Evolutionary conservation across 2,113 vertebrate genomes (phyloP).

Genomic region (Caracal caracal): DNA sequence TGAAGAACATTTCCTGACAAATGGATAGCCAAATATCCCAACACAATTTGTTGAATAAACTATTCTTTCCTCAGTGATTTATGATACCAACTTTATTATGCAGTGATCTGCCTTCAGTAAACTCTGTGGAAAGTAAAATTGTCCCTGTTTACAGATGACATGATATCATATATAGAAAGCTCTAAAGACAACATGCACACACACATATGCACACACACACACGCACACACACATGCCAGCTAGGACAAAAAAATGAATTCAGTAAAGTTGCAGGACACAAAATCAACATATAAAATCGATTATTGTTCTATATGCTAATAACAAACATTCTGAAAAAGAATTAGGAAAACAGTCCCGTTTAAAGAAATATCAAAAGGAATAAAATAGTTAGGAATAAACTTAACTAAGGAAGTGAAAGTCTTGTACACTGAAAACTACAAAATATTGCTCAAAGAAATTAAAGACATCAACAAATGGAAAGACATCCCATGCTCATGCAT

Average conservation of each 20-base stretch:
- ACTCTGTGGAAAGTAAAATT: background rate
- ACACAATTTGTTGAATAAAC: conserved; percentile 65
- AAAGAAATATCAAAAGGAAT: background rate
- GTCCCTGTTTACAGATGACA: background rate
- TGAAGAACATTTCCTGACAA: conserved; percentile 8
- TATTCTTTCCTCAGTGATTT: conserved; percentile 57
- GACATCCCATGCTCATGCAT: background rate
- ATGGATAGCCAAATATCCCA: conserved; percentile 58
- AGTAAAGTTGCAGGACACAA: background rate
- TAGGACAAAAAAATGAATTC: background rate
- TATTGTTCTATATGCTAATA: background rate
- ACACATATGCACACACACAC: background rate
- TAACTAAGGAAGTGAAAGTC: background rate
- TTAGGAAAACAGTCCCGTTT: background rate
- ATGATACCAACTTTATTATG: conserved; percentile 55
- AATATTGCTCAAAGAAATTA: background rate
- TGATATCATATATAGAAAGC: background rate
- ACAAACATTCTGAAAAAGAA: background rate
- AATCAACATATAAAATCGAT: background rate
- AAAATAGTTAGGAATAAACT: background rate
- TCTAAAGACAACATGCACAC: background rate
- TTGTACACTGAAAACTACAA: background rate
- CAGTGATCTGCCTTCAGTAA: background rate
- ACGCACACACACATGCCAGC: background rate
- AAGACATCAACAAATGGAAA: background rate